Percentiles rank a stretch among this genome's conserved stretches.
These are phyloP conservation scores for Rhincodon typus DNA, from an alignment of 2,797 vertebrate species.

Conservation along the genomic window DNA sequence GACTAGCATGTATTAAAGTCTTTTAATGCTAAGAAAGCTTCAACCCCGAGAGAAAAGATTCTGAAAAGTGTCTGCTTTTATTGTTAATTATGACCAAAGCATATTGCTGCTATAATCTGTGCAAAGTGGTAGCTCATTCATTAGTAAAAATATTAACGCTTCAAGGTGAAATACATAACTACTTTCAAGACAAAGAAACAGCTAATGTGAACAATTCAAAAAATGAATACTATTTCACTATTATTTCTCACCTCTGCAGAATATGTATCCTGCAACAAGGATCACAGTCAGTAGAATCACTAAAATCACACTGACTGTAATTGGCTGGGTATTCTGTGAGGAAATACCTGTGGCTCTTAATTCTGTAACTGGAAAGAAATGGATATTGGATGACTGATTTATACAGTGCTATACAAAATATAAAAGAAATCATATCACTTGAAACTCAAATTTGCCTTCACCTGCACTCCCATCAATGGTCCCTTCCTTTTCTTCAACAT, in stretches of 20 bases:
- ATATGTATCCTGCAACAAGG: not conserved
- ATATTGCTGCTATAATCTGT: not conserved
- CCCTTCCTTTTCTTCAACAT: not conserved
- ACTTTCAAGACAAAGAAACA: not conserved
- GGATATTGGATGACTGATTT: not conserved
- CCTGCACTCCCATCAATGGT: not conserved
- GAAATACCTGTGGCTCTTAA: not conserved
- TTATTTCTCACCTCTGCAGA: constrained; percentile 31
- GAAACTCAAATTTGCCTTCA: not conserved
- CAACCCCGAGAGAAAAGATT: not conserved
- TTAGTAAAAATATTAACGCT: too few species aligned
- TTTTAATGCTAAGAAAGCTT: not conserved
- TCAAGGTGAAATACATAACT: too few species aligned
- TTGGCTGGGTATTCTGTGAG: not conserved
- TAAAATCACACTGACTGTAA: not conserved
- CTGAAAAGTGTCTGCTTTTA: not conserved
- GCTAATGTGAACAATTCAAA: not conserved
- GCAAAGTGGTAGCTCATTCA: not conserved
- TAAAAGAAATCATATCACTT: too few species aligned
- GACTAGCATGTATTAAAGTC: not conserved
- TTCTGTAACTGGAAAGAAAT: constrained; percentile 5
- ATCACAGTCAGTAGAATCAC: not conserved
- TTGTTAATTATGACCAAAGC: not conserved
- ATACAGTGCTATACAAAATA: not conserved
- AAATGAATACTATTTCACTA: not conserved